These are phyloP conservation scores for Leptarthrus brevirostris DNA, from an alignment of 2,888 invertebrate species.

Conservation along the genomic window DNA sequence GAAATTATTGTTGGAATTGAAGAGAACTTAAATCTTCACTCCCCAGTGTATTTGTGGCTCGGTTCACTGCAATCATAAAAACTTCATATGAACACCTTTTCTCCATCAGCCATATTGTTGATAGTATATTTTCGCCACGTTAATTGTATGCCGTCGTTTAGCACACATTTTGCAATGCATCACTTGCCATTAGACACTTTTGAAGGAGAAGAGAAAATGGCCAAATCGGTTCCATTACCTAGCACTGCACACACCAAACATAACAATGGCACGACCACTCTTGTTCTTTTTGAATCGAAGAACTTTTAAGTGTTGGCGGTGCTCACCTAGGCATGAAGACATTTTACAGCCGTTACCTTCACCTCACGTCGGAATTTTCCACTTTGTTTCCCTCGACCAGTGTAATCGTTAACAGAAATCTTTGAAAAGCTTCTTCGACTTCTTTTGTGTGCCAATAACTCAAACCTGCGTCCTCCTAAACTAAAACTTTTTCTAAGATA, in stretches of 20 bases:
- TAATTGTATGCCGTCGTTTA: constrained; percentile 21
- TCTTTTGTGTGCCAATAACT: constrained; percentile 23
- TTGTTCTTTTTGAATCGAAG: constrained; percentile 16
- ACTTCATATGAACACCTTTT: too few species aligned
- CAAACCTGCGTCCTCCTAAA: constrained; percentile 1
- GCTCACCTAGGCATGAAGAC: constrained; percentile 41
- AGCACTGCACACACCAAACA: not conserved
- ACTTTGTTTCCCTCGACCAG: constrained; percentile 36
- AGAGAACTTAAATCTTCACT: too few species aligned
- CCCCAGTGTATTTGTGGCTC: too few species aligned
- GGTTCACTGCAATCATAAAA: too few species aligned
- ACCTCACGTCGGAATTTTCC: constrained; percentile 42
- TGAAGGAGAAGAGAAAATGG: not conserved
- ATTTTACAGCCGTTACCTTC: constrained; percentile 44
- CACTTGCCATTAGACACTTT: constrained; percentile 3
- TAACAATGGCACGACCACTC: not conserved
- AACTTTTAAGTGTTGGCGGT: constrained; percentile 43
- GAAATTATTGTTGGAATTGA: too few species aligned
- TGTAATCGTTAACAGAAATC: constrained; percentile 14
- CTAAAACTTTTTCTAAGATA: not conserved
- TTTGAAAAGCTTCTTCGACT: constrained; percentile 24
- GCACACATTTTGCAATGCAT: constrained; percentile 12
- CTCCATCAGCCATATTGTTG: not conserved
- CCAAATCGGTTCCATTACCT: not conserved
- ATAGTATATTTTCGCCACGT: not conserved